Base-by-base conservation (phyloP, 2,797 vertebrate species). In the Chaetophractus vellerosus region DNA sequence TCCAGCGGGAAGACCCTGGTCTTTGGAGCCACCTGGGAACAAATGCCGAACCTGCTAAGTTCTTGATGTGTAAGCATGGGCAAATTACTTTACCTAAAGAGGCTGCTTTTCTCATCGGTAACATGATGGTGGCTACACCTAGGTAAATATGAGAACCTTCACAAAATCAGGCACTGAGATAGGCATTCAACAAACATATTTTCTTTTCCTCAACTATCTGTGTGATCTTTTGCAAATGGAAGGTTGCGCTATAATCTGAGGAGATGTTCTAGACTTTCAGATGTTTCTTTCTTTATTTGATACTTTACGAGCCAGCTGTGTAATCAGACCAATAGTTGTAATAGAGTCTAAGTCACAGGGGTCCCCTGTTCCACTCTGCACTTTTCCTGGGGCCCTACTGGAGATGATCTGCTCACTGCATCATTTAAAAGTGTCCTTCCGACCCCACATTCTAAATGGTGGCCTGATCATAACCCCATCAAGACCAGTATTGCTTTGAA, bases 171-270 rank as follows among this genome's bases (percentile, higher is more conserved):
- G 61, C 26, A 41, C 11, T 64, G 69, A 89, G 45, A 61, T 83
- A 68, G 69, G 26, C 2, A 45, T 48, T 16, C n/a, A 55, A 72
- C 48, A 38, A 31, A 48, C 41, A 28, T 8, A 74, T 33, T 88
- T 76, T 91, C 57, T 66, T 61, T 66, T 88, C 74, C 45, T 74
- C 69, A 89, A 33, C 26, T 57, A 2, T 95, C 28, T 87, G 26
- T 69, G 24, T 52, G n/a, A 18, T 64, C 52, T 89, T 90, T 82
- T 57, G 41, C 79, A 69, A 78, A 50, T 57, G 63, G 64, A 83
- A 89, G 14, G 36, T 63, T 74, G 21, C 11, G 64, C 18, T 93
- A 45, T 66, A 91, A 80, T 80, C 24, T 28, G 52, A 83, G 64
- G 59, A 78, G 59, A 36, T 63, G 26, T 36, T 91, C 14, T 21